Evolutionary conservation across 1,140 invertebrate genomes (phyloP).

Genomic region (Aphaenogaster ashmeadi): DNA sequence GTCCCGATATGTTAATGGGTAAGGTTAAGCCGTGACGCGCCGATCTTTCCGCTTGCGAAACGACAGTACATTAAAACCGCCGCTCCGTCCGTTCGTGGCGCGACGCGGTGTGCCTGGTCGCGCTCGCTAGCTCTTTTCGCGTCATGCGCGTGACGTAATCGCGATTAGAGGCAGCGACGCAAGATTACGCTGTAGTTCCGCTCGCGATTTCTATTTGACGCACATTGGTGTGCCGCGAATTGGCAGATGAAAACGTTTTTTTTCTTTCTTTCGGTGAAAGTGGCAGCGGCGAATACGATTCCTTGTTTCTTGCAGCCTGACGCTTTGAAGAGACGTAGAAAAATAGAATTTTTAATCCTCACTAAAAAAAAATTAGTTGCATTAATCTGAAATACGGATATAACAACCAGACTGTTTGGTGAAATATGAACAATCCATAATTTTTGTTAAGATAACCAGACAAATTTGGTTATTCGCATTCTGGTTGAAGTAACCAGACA

Average conservation of each 20-base stretch:
- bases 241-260: neutral
- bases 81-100: slow-evolving; percentile 27
- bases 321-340: neutral
- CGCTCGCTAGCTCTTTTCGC: slow-evolving; percentile 31
- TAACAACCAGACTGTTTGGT: too few species aligned
- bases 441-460: too few species aligned
- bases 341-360: neutral
- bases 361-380: too few species aligned
- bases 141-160: slow-evolving; percentile 50
- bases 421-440: too few species aligned
- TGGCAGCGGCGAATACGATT: neutral
- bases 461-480: too few species aligned
- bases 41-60: slow-evolving; percentile 49
- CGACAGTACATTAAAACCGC: slow-evolving; percentile 32
- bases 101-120: neutral
- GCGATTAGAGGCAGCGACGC: slow-evolving; percentile 26
- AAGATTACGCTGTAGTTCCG: slow-evolving; percentile 34
- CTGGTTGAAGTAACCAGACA: too few species aligned
- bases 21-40: slow-evolving; percentile 45
- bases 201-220: slow-evolving; percentile 47
- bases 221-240: slow-evolving; percentile 8
- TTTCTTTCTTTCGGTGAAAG: neutral
- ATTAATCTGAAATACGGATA: too few species aligned
- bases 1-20: slow-evolving; percentile 51
- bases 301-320: neutral